Conservation (phyloP, 1,140 invertebrate genomes). For the Tribolium castaneum region DNA sequence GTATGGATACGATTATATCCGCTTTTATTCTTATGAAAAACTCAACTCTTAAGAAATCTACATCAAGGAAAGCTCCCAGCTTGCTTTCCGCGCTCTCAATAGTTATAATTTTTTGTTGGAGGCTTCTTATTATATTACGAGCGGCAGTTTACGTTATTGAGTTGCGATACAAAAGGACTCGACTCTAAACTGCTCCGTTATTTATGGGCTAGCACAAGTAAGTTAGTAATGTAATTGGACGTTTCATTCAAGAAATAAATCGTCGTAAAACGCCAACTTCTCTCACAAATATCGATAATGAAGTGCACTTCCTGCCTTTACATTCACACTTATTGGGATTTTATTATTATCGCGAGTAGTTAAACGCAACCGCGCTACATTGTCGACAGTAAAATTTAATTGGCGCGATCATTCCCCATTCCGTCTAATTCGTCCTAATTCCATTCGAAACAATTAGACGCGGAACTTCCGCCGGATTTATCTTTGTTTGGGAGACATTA, state of each 20-base stretch:
- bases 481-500: conserved; percentile 13
- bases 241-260: background rate
- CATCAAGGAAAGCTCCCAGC: background rate
- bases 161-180: background rate
- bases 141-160: background rate
- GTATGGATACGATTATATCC: background rate
- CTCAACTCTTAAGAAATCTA: background rate
- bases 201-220: background rate
- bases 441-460: conserved; percentile 15
- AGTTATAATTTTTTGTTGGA: background rate
- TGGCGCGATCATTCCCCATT: conserved; percentile 18
- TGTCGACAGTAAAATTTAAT: conserved; percentile 35
- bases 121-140: background rate
- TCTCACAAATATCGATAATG: no score
- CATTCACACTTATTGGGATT: background rate
- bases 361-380: conserved; percentile 15
- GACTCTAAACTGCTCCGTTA: no score
- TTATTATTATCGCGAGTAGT: background rate
- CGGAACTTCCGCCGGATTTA: background rate
- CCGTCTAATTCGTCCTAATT: conserved; percentile 21
- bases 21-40: background rate
- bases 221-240: background rate
- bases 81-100: background rate
- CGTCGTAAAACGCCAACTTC: no score
- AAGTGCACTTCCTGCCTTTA: background rate